A percentile compares a stretch with the other conserved stretches of the same genome.
phyloP scores from a whole-genome alignment of 2,797 vertebrate species.

The Dendrocincla fuliginosa region DNA sequence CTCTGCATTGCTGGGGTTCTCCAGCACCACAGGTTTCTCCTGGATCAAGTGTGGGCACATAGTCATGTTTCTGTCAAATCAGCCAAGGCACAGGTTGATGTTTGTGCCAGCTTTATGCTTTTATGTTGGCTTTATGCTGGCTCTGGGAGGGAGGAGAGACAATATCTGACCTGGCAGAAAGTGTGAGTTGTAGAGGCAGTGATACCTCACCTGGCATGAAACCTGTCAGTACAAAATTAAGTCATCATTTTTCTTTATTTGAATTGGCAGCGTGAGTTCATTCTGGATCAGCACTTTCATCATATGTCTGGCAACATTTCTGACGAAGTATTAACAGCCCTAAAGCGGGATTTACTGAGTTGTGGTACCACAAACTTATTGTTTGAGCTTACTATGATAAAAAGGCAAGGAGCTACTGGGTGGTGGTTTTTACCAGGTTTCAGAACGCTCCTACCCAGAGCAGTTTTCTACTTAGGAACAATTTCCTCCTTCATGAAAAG shows the following conservation, averaged over 20 bases:
- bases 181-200: neutral
- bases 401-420: conserved; percentile 7
- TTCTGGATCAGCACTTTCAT: conserved; percentile 60
- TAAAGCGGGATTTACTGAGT: conserved; percentile 31
- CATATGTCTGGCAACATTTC: conserved; percentile 48
- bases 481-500: neutral
- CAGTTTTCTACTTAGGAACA: neutral
- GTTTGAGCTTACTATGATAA: conserved; percentile 14
- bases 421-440: neutral
- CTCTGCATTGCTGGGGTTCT: neutral
- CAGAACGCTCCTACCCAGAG: neutral
- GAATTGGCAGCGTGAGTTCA: conserved; percentile 21
- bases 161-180: neutral
- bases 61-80: neutral
- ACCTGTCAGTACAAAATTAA: conserved; percentile 53
- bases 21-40: neutral
- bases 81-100: neutral
- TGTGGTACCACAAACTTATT: conserved; percentile 12
- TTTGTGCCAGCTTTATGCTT: neutral
- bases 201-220: conserved; percentile 28
- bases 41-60: neutral
- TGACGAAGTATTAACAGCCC: neutral
- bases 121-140: neutral
- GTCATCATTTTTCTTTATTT: conserved; percentile 55
- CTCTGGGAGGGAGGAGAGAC: neutral